Conservation (phyloP, 1,140 invertebrate genomes). For the Arctopsyche grandis region DNA sequence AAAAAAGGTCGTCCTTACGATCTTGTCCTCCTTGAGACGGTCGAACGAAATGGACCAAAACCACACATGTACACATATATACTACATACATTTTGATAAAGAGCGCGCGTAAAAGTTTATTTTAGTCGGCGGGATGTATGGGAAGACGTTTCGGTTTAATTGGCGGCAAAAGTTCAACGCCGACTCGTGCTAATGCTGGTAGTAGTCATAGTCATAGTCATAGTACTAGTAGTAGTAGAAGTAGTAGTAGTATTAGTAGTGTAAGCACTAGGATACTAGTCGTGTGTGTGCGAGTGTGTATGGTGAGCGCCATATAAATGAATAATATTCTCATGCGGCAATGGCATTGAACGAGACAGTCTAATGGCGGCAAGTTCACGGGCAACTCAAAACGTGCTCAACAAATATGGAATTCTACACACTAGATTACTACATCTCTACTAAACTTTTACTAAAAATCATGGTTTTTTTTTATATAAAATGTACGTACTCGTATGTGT, state of each 20-base stretch:
- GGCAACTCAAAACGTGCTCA: slow-evolving; percentile 16
- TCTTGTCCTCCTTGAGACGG: background rate
- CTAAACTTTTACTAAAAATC: too few relatives aligned
- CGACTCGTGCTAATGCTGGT: background rate
- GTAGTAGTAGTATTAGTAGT: background rate
- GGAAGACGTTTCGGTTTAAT: background rate
- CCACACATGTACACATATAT: background rate
- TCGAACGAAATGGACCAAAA: background rate
- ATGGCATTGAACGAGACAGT: slow-evolving; percentile 50
- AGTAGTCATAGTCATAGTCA: background rate
- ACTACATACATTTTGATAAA: background rate
- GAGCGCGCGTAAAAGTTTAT: background rate
- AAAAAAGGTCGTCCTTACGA: background rate
- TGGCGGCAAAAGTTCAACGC: background rate
- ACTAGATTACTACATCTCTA: background rate
- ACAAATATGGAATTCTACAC: background rate
- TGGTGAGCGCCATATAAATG: slow-evolving; percentile 27
- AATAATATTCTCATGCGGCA: slow-evolving; percentile 31
- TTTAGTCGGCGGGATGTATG: background rate
- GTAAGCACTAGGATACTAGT: background rate
- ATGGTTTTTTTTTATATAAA: too few relatives aligned
- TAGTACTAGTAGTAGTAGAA: background rate
- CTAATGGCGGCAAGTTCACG: slow-evolving; percentile 48
- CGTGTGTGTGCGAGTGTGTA: background rate
- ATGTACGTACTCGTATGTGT: too few relatives aligned